Evolutionary conservation across 2,888 invertebrate genomes (phyloP).

Genomic region (Celastrina argiolus): DNA sequence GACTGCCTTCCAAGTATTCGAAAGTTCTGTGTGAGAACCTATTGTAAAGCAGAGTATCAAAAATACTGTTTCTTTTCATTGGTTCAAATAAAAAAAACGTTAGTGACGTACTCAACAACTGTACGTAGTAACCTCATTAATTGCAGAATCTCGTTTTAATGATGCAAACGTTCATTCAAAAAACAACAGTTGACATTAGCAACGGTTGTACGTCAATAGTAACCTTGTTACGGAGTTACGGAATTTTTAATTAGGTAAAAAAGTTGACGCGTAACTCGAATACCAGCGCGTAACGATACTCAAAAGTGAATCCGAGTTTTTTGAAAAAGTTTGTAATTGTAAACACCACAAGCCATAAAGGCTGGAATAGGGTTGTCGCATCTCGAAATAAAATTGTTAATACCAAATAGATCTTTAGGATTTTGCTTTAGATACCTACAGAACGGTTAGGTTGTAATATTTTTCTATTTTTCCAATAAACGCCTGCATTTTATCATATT

Average conservation of each 20-base stretch:
- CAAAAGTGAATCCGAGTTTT: slow-evolving; percentile 51
- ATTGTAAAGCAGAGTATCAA: too few relatives aligned
- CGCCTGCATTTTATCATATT: too few relatives aligned
- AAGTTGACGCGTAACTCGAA: slow-evolving; percentile 32
- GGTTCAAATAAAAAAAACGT: not conserved
- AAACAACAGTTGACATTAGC: not conserved
- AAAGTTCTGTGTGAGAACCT: too few relatives aligned
- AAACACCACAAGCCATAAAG: slow-evolving; percentile 60
- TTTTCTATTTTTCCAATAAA: too few relatives aligned
- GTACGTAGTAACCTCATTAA: not conserved
- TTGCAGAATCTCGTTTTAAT: not conserved
- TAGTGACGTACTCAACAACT: not conserved
- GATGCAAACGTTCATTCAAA: not conserved
- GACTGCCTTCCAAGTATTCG: too few relatives aligned
- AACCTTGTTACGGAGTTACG: slow-evolving; percentile 32
- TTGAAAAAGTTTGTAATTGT: slow-evolving; percentile 64
- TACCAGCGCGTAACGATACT: slow-evolving; percentile 50
- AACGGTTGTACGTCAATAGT: slow-evolving; percentile 13
- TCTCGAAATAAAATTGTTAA: slow-evolving; percentile 34
- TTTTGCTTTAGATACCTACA: too few relatives aligned
- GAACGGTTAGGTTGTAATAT: too few relatives aligned
- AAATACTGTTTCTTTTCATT: not conserved
- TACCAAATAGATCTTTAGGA: not conserved
- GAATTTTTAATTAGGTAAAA: slow-evolving; percentile 27
- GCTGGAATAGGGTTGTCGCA: slow-evolving; percentile 63